Conservation (phyloP, 2,888 invertebrate species). For the Nysson spinosus region DNA sequence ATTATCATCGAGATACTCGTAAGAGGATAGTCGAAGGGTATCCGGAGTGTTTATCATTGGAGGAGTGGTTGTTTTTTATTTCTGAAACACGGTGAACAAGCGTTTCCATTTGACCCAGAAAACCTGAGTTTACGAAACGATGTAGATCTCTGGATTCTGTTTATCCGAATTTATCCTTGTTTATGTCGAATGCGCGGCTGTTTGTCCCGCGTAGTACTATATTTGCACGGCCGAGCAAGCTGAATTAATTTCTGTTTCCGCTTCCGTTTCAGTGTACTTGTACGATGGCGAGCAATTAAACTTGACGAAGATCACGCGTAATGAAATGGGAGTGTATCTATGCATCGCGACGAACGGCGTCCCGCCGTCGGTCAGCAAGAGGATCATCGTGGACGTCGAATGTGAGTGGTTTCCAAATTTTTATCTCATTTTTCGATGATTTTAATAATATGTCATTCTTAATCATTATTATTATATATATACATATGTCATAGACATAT, state of each 20-base stretch:
- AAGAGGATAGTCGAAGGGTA: too few species aligned
- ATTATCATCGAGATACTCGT: too few species aligned
- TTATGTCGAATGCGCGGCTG: constrained; percentile 36
- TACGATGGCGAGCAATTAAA: constrained; percentile 92
- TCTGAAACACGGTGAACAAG: too few species aligned
- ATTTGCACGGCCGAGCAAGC: constrained; percentile 39
- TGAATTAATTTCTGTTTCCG: constrained; percentile 64
- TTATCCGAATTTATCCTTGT: constrained; percentile 35
- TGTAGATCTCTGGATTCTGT: constrained; percentile 39
- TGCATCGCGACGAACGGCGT: constrained; percentile 92
- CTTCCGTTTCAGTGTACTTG: constrained; percentile 87
- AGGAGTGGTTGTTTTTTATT: too few species aligned
- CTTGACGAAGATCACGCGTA: constrained; percentile 91
- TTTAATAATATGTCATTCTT: background rate
- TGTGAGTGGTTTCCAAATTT: constrained; percentile 82
- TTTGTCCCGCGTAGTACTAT: constrained; percentile 24
- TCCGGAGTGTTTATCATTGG: too few species aligned
- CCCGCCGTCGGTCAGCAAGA: constrained; percentile 94
- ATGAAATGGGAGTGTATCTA: constrained; percentile 92
- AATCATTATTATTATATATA: background rate
- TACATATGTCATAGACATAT: too few species aligned
- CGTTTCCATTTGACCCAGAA: constrained; percentile 32
- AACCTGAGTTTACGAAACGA: too few species aligned
- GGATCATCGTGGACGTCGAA: constrained; percentile 94
- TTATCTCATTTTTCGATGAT: too few species aligned